Evolutionary conservation across 2,888 invertebrate species (phyloP), one percentile per base, ranked within the genome.

Genomic region (Pheosia gnoma): DNA sequence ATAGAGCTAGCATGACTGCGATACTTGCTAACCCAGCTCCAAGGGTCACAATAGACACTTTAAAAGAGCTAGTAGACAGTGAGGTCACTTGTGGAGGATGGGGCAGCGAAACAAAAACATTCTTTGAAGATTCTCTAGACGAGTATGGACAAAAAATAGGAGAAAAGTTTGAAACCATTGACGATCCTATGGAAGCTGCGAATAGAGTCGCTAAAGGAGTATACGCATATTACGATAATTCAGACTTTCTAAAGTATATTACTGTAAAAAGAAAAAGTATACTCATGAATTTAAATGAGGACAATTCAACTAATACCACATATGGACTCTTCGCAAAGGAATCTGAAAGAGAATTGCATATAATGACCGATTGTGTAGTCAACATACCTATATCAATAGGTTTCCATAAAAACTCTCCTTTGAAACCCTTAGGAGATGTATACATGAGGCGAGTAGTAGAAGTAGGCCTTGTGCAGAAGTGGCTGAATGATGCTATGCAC

Each of bases 1-100:
- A 98, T 82, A 91, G 96, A 78, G 97, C 97, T 0, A 97, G 97
- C 75, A 96, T 98, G 95, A 97, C 97, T 0, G 97, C 97, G 0
- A 97, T 97, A 59, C 89, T 98, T 57, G 97, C 97, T 0, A 96
- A 96, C 84, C 97, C 97, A 39, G 94, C 95, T 0, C 95, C 96
- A 10, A 95, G 97, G 74, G 95, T 97, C 8, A 97, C 97, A 0
- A 97, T 98, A 51, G 96, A 98, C 78, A 96, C 96, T 0, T 80
- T 98, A 47, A 89, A 95, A 72, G 95, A 97, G 76, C 84, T 98
- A 0, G 95, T 95, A 0, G 94, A 94, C 58, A 96, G 96, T 71
- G 94, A 94, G 68, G 91, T 97, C 5, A 90, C 90, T 2, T 95
- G 96, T 65, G 96, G 96, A 0, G 96, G 96, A 0, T 97, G 97